A percentile compares a stretch with the other conserved stretches of the same genome.
phyloP scores from a whole-genome alignment of 2,113 vertebrate genomes.

The Ramphastos sulfuratus region DNA sequence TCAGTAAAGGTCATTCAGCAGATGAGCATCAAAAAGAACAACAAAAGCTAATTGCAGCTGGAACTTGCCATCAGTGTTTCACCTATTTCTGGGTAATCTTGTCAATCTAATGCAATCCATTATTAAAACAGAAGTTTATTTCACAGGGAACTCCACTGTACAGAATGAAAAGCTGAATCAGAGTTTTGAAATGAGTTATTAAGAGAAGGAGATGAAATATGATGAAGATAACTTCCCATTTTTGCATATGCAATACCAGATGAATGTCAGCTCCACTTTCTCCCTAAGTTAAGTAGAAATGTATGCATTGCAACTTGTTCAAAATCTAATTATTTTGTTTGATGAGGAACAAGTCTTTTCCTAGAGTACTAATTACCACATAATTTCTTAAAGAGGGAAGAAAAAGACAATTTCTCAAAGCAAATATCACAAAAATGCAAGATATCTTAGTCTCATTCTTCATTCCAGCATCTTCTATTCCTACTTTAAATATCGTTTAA shows the following conservation, averaged over 20 bases:
- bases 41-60: neutral
- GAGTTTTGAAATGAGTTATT: neutral
- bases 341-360: neutral
- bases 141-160: neutral
- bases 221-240: neutral
- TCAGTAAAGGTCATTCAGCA: neutral
- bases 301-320: neutral
- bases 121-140: neutral
- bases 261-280: neutral
- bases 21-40: neutral
- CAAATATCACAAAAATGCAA: neutral
- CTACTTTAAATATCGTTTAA: neutral
- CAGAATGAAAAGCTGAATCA: neutral
- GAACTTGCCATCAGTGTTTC: neutral
- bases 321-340: neutral
- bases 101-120: neutral
- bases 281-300: neutral
- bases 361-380: neutral
- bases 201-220: neutral
- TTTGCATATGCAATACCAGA: neutral
- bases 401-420: neutral
- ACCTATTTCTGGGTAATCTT: neutral
- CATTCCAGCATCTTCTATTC: neutral
- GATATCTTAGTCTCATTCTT: neutral
- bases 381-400: neutral